Evolutionary conservation across 2,888 invertebrate species (phyloP).

Genomic region (Dryadula phaetusa): DNA sequence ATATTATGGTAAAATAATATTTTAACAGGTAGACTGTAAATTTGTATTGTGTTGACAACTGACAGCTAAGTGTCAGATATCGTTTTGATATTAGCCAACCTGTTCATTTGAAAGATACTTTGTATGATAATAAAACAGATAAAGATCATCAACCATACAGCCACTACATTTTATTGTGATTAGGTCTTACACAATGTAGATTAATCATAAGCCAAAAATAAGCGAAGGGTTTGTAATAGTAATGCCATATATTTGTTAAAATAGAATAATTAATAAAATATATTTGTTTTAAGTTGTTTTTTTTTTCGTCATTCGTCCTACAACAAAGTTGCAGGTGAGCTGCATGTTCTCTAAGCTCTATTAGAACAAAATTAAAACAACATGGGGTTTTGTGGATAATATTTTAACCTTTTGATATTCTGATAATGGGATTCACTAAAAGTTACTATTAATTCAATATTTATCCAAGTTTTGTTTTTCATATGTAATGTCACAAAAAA

Average conservation of each 20-base stretch:
- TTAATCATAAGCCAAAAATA: no score
- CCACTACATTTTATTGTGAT: not conserved
- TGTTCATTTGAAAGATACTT: not conserved
- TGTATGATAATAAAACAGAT: not conserved
- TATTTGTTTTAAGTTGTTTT: no score
- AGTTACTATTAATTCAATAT: no score
- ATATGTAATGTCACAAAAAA: no score
- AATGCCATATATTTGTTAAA: no score
- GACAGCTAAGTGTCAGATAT: not conserved
- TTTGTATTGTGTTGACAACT: slow-evolving; percentile 6
- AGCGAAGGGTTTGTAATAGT: no score
- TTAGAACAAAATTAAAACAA: not conserved
- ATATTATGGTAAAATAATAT: not conserved
- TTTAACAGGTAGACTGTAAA: not conserved
- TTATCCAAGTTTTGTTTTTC: no score
- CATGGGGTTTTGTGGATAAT: not conserved
- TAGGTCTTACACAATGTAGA: no score
- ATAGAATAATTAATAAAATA: no score
- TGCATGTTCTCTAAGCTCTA: not conserved
- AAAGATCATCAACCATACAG: not conserved
- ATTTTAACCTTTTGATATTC: no score
- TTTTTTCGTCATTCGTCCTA: no score
- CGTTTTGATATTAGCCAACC: not conserved
- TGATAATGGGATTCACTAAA: no score
- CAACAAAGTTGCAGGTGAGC: not conserved